A percentile compares a stretch with the other conserved stretches of the same genome.
These are phyloP conservation scores for Teleiodes luculella DNA, from an alignment of 2,888 invertebrate genomes.

Conservation along the genomic window DNA sequence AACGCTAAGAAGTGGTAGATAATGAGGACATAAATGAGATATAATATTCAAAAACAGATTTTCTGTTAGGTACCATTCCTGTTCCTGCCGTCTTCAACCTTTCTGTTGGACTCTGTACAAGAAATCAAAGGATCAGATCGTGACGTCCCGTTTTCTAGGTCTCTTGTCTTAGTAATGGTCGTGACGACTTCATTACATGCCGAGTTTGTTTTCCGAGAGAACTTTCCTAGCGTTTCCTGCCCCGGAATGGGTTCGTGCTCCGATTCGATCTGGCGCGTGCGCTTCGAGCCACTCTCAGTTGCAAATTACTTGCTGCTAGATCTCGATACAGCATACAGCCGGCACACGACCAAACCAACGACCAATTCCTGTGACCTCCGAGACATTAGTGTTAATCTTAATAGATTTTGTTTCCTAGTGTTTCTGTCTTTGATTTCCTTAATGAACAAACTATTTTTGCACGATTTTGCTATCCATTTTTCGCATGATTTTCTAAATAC, in stretches of 20 bases:
- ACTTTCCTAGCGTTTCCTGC: slow-evolving; percentile 48
- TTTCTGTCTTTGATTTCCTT: not conserved
- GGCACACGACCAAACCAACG: slow-evolving; percentile 47
- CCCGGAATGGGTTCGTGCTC: slow-evolving; percentile 48
- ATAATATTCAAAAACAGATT: no score
- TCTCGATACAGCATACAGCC: slow-evolving; percentile 47
- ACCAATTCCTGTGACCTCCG: slow-evolving; percentile 48
- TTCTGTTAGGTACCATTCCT: no score
- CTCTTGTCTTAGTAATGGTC: slow-evolving; percentile 29
- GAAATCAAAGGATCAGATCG: slow-evolving; percentile 25
- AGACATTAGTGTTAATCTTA: not conserved
- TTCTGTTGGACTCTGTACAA: slow-evolving; percentile 12
- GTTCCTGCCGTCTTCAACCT: slow-evolving; percentile 3
- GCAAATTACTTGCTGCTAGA: slow-evolving; percentile 51
- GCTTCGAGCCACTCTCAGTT: slow-evolving; percentile 40
- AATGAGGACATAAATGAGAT: no score
- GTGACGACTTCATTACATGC: slow-evolving; percentile 51
- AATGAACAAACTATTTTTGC: not conserved
- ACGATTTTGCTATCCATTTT: no score
- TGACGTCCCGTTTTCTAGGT: slow-evolving; percentile 23
- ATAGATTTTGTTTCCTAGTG: not conserved
- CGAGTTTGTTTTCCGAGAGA: slow-evolving; percentile 46
- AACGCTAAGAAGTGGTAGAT: no score
- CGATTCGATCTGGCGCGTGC: slow-evolving; percentile 60
- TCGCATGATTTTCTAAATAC: no score